Evolutionary conservation across 2,797 vertebrate species (phyloP).

Genomic region (Schizopygopsis malacanthus): DNA sequence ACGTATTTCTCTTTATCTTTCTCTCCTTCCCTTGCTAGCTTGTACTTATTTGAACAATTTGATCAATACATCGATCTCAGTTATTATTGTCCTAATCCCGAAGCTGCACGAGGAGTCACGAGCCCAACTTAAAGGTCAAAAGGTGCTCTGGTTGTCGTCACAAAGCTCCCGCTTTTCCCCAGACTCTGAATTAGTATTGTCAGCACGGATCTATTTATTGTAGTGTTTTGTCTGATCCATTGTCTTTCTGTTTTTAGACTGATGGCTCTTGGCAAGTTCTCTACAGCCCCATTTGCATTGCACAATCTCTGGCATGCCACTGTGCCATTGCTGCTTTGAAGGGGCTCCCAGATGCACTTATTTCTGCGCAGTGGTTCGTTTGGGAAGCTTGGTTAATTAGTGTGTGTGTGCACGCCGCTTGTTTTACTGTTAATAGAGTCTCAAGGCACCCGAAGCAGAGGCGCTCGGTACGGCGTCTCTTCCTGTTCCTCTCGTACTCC

Average conservation of each 20-base stretch:
- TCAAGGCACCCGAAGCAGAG: constrained; percentile 53
- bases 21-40: too few species aligned
- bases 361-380: constrained; percentile 70
- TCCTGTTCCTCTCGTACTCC: constrained; percentile 21
- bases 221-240: constrained; percentile 55
- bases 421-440: constrained; percentile 63
- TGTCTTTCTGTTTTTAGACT: constrained; percentile 47
- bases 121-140: constrained; percentile 69
- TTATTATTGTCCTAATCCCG: constrained; percentile 65
- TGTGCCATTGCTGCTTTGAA: constrained; percentile 70
- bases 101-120: constrained; percentile 59
- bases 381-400: constrained; percentile 75
- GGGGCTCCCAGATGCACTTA: constrained; percentile 70
- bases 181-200: constrained; percentile 2
- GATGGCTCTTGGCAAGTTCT: constrained; percentile 52
- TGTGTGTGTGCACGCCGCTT: constrained; percentile 59
- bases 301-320: constrained; percentile 58
- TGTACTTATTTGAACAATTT: too few species aligned
- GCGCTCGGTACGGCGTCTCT: constrained; percentile 41
- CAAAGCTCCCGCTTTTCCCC: neutral
- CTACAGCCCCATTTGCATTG: constrained; percentile 63
- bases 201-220: constrained; percentile 30
- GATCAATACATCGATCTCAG: constrained; percentile 64
- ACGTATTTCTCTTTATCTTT: too few species aligned
- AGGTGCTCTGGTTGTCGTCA: constrained; percentile 42